phyloP scores from a whole-genome alignment of 2,797 vertebrate species.

The Mus caroli region DNA sequence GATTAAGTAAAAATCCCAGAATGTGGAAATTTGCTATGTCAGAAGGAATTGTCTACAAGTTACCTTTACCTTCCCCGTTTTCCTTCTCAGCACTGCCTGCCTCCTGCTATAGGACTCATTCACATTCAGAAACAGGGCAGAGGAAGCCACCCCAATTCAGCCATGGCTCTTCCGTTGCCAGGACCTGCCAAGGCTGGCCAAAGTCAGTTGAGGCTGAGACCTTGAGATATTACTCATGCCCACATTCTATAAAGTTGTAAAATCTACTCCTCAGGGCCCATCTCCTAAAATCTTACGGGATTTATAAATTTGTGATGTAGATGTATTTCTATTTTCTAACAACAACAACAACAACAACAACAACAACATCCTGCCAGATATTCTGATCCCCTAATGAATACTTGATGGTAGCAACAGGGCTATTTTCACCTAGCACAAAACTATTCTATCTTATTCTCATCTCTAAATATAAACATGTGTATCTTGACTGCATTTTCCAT shows the following conservation, averaged over 20 bases:
- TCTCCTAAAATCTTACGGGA: slow-evolving; percentile 59
- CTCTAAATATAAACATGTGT: slow-evolving; percentile 36
- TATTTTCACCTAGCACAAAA: slow-evolving; percentile 46
- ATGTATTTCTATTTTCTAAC: neutral
- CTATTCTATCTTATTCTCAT: slow-evolving; percentile 23
- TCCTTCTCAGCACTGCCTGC: neutral
- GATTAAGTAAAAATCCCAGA: slow-evolving; percentile 33
- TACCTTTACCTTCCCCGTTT: neutral
- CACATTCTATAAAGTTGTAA: slow-evolving; percentile 68
- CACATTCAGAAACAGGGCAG: neutral
- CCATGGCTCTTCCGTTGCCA: slow-evolving; percentile 53
- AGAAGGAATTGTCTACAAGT: slow-evolving; percentile 26
- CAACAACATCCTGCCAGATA: neutral
- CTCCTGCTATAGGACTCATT: neutral
- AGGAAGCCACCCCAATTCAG: slow-evolving; percentile 37
- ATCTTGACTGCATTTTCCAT: neutral
- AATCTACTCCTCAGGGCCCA: slow-evolving; percentile 73
- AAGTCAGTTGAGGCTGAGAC: slow-evolving; percentile 51
- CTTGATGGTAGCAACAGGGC: neutral
- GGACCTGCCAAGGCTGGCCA: slow-evolving; percentile 43
- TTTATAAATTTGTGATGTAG: slow-evolving; percentile 64
- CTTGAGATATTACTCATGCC: slow-evolving; percentile 77
- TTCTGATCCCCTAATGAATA: slow-evolving; percentile 51
- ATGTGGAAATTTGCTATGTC: slow-evolving; percentile 29
- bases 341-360: neutral